Evolutionary conservation across 2,113 vertebrate species (phyloP).

Genomic region (Onychostruthus taczanowskii): DNA sequence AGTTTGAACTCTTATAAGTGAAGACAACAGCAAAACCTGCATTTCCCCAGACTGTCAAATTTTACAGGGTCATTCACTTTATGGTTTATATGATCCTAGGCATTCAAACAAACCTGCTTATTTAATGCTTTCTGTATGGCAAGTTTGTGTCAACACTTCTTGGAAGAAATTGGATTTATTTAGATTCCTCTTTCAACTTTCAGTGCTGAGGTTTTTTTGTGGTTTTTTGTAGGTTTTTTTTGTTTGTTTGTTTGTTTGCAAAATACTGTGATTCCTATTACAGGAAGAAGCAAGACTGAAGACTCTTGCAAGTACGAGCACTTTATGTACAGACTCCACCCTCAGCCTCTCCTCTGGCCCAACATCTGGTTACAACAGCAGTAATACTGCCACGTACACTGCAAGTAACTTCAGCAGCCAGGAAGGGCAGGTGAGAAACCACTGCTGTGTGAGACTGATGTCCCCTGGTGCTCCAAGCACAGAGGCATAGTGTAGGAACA

Average conservation of each 20-base stretch:
- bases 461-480: not conserved
- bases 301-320: slow-evolving; percentile 82
- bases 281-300: slow-evolving; percentile 87
- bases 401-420: slow-evolving; percentile 63
- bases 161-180: not conserved
- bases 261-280: not conserved
- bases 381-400: slow-evolving; percentile 76
- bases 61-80: not conserved
- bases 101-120: not conserved
- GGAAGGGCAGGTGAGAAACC: slow-evolving; percentile 70
- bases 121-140: not conserved
- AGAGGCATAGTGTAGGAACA: not conserved
- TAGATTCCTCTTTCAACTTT: not conserved
- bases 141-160: not conserved
- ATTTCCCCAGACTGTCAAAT: not conserved
- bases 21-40: not conserved
- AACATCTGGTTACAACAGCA: slow-evolving; percentile 94
- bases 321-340: slow-evolving; percentile 85
- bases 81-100: not conserved
- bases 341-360: slow-evolving; percentile 91
- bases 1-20: not conserved
- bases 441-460: not conserved
- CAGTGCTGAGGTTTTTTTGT: not conserved
- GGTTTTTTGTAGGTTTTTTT: not conserved
- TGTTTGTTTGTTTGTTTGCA: not conserved